Percentiles rank a stretch among this genome's conserved stretches.
Conservation (phyloP, 1,140 invertebrate species). For the Camponotus floridanus region DNA sequence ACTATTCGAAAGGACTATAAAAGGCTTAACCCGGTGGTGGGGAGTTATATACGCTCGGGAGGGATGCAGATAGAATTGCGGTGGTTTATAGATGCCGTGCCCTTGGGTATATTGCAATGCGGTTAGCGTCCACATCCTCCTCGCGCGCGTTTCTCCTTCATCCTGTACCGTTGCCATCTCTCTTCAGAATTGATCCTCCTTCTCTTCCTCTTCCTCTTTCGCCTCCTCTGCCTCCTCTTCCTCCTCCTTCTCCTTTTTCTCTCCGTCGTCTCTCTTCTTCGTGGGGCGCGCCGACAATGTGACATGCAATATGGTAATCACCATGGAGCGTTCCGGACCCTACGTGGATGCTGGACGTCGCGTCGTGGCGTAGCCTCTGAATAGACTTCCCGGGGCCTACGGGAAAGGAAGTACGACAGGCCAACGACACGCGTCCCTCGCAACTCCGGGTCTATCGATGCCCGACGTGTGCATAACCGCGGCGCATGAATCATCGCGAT, state of each 20-base stretch:
- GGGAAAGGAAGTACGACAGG: conserved; percentile 75
- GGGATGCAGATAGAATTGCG: conserved; percentile 78
- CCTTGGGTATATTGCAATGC: conserved; percentile 78
- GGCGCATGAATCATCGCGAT: conserved; percentile 67
- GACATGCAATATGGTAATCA: conserved; percentile 79
- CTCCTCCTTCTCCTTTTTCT: conserved; percentile 11
- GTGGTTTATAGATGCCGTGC: conserved; percentile 78
- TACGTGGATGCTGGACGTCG: conserved; percentile 71
- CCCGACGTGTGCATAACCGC: conserved; percentile 7
- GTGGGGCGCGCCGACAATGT: conserved; percentile 76
- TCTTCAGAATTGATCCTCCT: conserved; percentile 25
- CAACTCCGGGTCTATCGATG: neutral
- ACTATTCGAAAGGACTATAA: conserved; percentile 72
- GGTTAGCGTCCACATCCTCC: conserved; percentile 70
- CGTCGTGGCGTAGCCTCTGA: conserved; percentile 73
- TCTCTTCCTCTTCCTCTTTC: conserved; percentile 14
- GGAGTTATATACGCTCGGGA: conserved; percentile 73
- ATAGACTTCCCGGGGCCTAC: conserved; percentile 74
- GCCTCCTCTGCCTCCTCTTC: conserved; percentile 14
- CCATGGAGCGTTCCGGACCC: conserved; percentile 73
- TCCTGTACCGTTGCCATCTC: conserved; percentile 50
- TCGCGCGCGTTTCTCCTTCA: conserved; percentile 48
- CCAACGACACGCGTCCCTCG: conserved; percentile 66
- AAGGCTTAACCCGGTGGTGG: conserved; percentile 77
- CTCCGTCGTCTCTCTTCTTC: conserved; percentile 41